A percentile compares a stretch with the other conserved stretches of the same genome.
These are phyloP conservation scores for Bembecia ichneumoniformis DNA, from an alignment of 2,888 invertebrate species.

Conservation along the genomic window DNA sequence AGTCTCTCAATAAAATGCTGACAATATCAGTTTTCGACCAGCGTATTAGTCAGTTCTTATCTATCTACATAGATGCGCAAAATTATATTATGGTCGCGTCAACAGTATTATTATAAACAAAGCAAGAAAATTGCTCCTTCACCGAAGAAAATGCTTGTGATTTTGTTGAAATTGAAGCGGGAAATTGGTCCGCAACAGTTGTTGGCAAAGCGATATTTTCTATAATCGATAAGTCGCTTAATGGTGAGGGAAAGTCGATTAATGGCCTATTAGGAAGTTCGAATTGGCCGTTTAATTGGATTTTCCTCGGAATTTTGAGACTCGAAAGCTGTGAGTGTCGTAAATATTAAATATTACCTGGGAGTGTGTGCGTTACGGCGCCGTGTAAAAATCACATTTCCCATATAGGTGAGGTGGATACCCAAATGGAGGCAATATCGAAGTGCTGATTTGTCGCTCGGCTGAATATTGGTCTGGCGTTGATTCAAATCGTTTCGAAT, in stretches of 20 bases:
- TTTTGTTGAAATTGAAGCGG: no score
- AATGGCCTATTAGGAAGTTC: conserved; percentile 40
- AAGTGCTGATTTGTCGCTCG: conserved; percentile 69
- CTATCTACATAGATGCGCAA: no score
- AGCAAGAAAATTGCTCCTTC: no score
- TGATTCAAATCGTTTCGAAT: conserved; percentile 60
- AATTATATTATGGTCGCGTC: no score
- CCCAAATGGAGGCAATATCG: conserved; percentile 69
- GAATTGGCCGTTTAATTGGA: conserved; percentile 36
- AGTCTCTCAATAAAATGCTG: no score
- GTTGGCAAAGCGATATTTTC: conserved; percentile 22
- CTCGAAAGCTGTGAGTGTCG: conserved; percentile 19
- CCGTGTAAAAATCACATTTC: conserved; percentile 58
- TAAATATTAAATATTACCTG: conserved; percentile 27
- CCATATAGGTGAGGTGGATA: conserved; percentile 56
- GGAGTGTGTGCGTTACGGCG: not conserved
- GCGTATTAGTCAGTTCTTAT: no score
- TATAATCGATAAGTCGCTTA: conserved; percentile 16
- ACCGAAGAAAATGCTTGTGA: no score
- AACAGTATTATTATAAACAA: no score
- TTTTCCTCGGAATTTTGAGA: conserved; percentile 22
- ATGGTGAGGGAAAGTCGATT: conserved; percentile 28
- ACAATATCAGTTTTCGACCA: no score
- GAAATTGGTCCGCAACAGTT: not conserved
- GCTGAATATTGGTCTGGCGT: conserved; percentile 64